Evolutionary conservation across 2,113 vertebrate genomes (phyloP), one percentile per base, ranked within the genome.

Genomic region (Gnathonemus longibarbis): DNA sequence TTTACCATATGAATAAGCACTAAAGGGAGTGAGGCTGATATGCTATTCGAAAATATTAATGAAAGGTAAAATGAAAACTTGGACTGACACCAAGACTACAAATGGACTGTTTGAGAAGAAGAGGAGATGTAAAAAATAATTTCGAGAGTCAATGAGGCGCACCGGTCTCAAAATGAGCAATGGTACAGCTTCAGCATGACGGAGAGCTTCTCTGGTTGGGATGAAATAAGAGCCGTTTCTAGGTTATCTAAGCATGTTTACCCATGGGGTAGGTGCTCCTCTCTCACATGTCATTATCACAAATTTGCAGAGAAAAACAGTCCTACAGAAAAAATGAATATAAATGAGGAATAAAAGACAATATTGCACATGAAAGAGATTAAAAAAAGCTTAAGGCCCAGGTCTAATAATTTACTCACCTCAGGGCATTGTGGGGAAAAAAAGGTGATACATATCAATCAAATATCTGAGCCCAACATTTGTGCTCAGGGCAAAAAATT

Each of bases 71-170:
- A 88, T 88, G 56, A 50, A 62, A n/a, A 27, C 87, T 87, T 62
- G 15, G 35, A 39, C 87, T 88, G 87, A 62, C 56, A 66, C 56
- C 56, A 42, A 24, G 87, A 45, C 17, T 87, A 87, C 85, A 87
- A 87, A 87, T 87, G 85, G 85, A 13, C 31, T 87, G 13, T 53
- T 87, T 87, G 85, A 53, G 56, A 88, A 88, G 53, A 56, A 88
- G 56, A 27, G 19, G 17, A 88, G 53, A 88, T 45, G 49, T 45
- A 88, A 88, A 27, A 88, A 88, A 88, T 88, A 53, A 88, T 53
- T 62, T n/a, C 1, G 39, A 56, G 45, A 88, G 87, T 31, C 87
- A 88, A 88, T 46, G 87, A 88, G 87, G 87, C 24, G 87, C 53
- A 13, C 1, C 35, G 5, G 10, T 45, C 45, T 85, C 21, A 62